Base-by-base conservation (phyloP, 2,113 vertebrate species). In the Platichthys stellatus region DNA sequence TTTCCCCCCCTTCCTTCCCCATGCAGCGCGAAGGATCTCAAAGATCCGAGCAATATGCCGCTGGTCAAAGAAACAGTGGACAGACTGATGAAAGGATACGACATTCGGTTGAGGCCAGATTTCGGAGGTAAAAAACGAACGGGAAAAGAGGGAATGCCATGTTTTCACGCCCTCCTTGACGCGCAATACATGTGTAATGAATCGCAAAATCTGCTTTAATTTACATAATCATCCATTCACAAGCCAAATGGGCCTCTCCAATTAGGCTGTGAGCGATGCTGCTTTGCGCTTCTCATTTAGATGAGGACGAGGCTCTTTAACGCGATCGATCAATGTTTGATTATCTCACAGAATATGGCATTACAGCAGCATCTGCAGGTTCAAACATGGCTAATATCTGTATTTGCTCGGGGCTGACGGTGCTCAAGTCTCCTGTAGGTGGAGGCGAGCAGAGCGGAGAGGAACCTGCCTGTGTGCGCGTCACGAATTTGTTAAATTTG, bases 71-170 rank as follows among this genome's bases (percentile, higher is more conserved):
- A 99, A 93, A 99, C 98, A 35, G 98, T 99, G 95, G 98, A 99
- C 94, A 96, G 97, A 90, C 96, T 99, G 91, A 95, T 99, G 96
- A 99, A 98, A 90, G 98, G 98, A 94, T 99, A 99, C 95, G 97
- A 99, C 94, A 99, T 99, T 96, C 97, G 98, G 88, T 93, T 99
- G 95, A 99, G 98, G 96, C 98, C 97, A 90, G 98, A 99, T 99
- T 99, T 99, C 88, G 98, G 98, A 99, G 98, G 98, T 99, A 97
- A 86, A 77, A 8, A 81, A 65, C 53, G 54, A 28, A 84, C 73
- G 63, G 47, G 7, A 31, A 49, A 83, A 75, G 66, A 28, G 61
- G 65, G 78, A 80, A 92, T 94, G 81, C 85, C 74, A 89, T 92
- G 92, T 81, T 95, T 94, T 93, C 85, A 82, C 82, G 65, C 84